Percentiles rank a stretch among this genome's conserved stretches.
Evolutionary conservation across 2,888 invertebrate genomes (phyloP).

Genomic region (Timandra comae): DNA sequence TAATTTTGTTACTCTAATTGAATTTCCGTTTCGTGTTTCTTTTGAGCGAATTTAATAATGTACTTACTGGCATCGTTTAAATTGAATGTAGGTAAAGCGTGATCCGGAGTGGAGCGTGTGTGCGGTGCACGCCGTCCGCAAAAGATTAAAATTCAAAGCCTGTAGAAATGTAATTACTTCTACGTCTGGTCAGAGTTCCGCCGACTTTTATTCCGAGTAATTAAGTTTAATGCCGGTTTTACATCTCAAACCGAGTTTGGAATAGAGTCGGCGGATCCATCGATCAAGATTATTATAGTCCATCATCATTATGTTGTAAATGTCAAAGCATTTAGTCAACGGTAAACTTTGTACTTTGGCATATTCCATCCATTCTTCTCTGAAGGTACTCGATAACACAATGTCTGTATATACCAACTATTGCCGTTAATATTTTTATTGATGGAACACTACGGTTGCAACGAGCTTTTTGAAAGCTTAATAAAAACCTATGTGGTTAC

Average conservation of each 20-base stretch:
- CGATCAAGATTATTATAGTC: conserved; percentile 21
- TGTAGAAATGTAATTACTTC: conserved; percentile 71
- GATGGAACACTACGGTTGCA: too few species aligned
- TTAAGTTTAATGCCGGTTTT: conserved; percentile 65
- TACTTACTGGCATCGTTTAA: conserved; percentile 18
- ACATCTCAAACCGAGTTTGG: conserved; percentile 45
- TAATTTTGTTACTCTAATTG: too few species aligned
- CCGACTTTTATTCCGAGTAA: conserved; percentile 63
- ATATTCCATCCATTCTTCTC: conserved; percentile 1
- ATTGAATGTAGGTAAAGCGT: conserved; percentile 28
- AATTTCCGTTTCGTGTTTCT: conserved; percentile 5
- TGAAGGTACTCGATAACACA: too few species aligned
- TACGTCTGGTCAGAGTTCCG: conserved; percentile 59
- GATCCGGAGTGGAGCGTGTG: conserved; percentile 25
- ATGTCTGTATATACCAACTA: too few species aligned
- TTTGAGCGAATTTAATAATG: conserved; percentile 1
- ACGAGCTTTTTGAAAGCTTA: too few species aligned
- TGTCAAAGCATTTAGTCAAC: conserved; percentile 13
- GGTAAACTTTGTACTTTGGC: conserved; percentile 9
- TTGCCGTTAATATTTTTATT: too few species aligned
- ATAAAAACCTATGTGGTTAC: too few species aligned
- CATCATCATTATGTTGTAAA: conserved; percentile 21
- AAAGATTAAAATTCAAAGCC: conserved; percentile 71
- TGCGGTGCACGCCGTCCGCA: conserved; percentile 24
- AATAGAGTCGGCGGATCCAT: conserved; percentile 32